Evolutionary conservation across 2,113 vertebrate species (phyloP).

Genomic region (Pseudorectes ferrugineus): DNA sequence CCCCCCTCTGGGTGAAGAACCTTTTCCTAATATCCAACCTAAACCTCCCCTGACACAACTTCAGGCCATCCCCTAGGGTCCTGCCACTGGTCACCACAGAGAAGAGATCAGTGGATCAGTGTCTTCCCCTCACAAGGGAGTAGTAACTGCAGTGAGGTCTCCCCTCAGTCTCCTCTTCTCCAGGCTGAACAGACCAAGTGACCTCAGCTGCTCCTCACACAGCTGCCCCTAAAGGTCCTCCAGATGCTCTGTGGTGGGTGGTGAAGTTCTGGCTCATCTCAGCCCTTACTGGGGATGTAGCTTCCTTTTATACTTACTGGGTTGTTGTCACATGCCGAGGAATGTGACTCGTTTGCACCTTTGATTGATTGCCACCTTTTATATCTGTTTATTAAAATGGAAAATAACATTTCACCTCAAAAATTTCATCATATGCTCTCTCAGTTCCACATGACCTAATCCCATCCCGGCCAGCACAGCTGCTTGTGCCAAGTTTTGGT

Average conservation of each 20-base stretch:
- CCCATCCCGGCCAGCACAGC: not conserved
- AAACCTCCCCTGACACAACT: not conserved
- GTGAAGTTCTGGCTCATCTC: not conserved
- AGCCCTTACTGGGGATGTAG: not conserved
- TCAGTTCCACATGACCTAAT: slow-evolving; percentile 1
- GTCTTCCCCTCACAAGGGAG: not conserved
- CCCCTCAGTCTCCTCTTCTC: not conserved
- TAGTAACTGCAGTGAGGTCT: not conserved
- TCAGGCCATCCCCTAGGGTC: not conserved
- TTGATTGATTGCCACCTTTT: not conserved
- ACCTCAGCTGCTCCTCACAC: not conserved
- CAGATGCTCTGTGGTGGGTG: not conserved
- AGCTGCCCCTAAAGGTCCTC: not conserved
- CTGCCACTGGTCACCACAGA: not conserved
- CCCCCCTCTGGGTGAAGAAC: not conserved
- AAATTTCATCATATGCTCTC: slow-evolving; percentile 1
- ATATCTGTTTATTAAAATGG: not conserved
- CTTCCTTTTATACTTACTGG: not conserved
- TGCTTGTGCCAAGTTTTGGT: slow-evolving; percentile 1
- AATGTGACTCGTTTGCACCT: not conserved
- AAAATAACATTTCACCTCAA: slow-evolving; percentile 31
- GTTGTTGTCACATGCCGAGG: not conserved
- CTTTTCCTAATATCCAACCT: not conserved
- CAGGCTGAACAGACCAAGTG: not conserved
- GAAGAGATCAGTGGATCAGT: not conserved